These are phyloP conservation scores for Doris montereyensis DNA, from an alignment of 2,888 invertebrate species.

Conservation along the genomic window DNA sequence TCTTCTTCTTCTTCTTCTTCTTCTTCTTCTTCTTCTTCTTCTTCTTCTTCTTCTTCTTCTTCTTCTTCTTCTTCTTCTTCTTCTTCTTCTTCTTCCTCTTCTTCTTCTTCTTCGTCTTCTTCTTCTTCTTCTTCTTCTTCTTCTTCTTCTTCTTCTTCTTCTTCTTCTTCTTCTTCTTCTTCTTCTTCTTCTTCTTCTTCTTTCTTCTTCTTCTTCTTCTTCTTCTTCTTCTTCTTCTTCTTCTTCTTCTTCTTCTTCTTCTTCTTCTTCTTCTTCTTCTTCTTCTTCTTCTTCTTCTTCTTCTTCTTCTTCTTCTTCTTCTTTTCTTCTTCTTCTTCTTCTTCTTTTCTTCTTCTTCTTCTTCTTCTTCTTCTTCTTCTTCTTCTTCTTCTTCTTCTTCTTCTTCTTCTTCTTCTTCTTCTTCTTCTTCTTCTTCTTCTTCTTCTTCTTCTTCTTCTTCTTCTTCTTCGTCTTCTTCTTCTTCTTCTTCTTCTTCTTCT, in stretches of 20 bases:
- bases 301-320: background rate
- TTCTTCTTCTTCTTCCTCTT: background rate
- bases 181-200: background rate
- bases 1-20: background rate
- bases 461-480: conserved; percentile 11
- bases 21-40: background rate
- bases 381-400: background rate
- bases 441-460: conserved; percentile 7
- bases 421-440: background rate
- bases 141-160: background rate
- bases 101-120: background rate
- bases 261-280: background rate
- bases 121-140: background rate
- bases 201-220: background rate
- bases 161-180: background rate
- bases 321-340: background rate
- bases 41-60: background rate
- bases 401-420: background rate
- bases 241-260: background rate
- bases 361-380: background rate
- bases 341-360: background rate
- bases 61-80: background rate
- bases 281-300: background rate
- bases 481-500: conserved; percentile 13
- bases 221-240: background rate